Conservation (phyloP, 2,113 vertebrate species). For the Carlito syrichta region DNA sequence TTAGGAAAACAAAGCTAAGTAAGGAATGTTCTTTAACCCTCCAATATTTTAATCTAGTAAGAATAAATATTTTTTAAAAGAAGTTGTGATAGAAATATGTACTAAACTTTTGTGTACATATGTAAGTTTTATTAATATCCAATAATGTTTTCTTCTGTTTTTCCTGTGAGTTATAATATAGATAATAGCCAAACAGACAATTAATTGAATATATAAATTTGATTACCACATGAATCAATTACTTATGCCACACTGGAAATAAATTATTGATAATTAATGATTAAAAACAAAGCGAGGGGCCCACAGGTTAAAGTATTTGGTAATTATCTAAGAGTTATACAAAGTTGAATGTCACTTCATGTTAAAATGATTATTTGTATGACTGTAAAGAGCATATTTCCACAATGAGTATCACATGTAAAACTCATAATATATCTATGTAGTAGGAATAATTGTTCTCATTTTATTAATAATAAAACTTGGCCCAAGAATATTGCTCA, state of each 20-base stretch:
- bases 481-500: neutral
- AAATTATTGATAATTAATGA: neutral
- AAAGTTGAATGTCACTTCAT: neutral
- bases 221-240: neutral
- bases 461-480: neutral
- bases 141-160: neutral
- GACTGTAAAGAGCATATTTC: neutral
- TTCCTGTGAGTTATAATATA: neutral
- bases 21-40: neutral
- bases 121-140: neutral
- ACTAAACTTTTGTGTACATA: neutral
- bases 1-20: neutral
- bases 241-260: neutral
- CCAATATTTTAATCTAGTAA: neutral
- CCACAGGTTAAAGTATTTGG: neutral
- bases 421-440: neutral
- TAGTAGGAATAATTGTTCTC: neutral
- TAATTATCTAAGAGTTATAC: neutral
- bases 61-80: neutral
- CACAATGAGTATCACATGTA: neutral
- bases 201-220: neutral
- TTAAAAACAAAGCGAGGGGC: neutral
- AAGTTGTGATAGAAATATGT: neutral
- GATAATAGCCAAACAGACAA: neutral
- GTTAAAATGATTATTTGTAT: neutral